Evolutionary conservation across 2,113 vertebrate species (phyloP).

Genomic region (Sigmodon hispidus): DNA sequence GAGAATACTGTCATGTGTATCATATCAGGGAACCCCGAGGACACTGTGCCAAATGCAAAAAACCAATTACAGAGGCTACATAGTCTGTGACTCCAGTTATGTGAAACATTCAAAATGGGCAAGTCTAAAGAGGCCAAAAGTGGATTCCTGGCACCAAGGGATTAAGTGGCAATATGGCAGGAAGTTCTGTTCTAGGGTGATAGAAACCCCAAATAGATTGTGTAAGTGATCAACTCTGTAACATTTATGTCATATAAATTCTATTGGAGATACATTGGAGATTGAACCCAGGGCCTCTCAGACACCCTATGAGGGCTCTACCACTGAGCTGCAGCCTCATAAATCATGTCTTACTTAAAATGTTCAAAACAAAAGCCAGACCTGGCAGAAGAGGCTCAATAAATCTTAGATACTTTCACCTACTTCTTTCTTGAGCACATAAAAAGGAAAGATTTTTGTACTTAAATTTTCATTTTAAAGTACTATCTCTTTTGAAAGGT

Average conservation of each 20-base stretch:
- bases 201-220: neutral
- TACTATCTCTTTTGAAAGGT: conserved; percentile 32
- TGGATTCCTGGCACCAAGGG: neutral
- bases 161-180: neutral
- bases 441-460: conserved; percentile 8
- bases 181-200: neutral
- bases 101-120: neutral
- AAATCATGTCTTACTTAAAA: conserved; percentile 2
- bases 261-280: neutral
- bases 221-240: neutral
- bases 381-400: neutral
- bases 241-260: neutral
- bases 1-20: neutral
- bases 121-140: conserved; percentile 8
- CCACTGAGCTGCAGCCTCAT: neutral
- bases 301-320: neutral
- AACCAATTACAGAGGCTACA: neutral
- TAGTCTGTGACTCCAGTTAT: neutral
- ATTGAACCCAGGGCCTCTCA: neutral
- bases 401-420: conserved; percentile 13
- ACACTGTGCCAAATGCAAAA: neutral
- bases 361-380: neutral
- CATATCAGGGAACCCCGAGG: neutral
- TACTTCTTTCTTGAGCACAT: neutral
- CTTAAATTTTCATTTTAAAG: conserved; percentile 48